phyloP scores from a whole-genome alignment of 92 coral and sea anemone genomes.

The Zoanthus sociatus region DNA sequence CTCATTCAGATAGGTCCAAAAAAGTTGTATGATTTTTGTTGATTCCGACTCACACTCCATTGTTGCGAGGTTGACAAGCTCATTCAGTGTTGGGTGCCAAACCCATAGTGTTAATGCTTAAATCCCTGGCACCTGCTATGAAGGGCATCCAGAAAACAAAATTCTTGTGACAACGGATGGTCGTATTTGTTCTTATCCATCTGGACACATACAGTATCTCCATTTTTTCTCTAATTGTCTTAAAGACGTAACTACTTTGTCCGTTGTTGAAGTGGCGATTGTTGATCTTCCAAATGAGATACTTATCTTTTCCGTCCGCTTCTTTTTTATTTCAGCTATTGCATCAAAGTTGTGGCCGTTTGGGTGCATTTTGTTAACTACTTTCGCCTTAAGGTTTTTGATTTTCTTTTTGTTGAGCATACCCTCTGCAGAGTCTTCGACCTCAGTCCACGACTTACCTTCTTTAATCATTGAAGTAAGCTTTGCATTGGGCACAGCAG shows the following conservation, averaged over 20 bases:
- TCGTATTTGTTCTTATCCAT: slow-evolving; percentile 40
- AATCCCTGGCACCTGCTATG: slow-evolving; percentile 51
- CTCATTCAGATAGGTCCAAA: slow-evolving; percentile 56
- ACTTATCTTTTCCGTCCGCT: slow-evolving; percentile 53
- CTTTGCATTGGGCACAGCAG: too few species aligned
- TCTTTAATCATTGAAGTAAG: background rate
- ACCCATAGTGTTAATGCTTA: slow-evolving; percentile 55
- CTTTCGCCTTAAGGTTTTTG: slow-evolving; percentile 45
- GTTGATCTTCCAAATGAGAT: slow-evolving; percentile 54
- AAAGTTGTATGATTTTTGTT: background rate
- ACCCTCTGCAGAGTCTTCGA: slow-evolving; percentile 48
- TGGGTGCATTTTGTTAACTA: slow-evolving; percentile 44
- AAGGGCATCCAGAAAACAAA: slow-evolving; percentile 53
- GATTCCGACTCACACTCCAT: slow-evolving; percentile 52
- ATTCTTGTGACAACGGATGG: slow-evolving; percentile 47
- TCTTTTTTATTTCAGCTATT: slow-evolving; percentile 51
- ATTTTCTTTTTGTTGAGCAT: slow-evolving; percentile 33
- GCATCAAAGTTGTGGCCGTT: slow-evolving; percentile 65
- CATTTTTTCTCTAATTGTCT: slow-evolving; percentile 30
- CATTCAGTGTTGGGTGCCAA: slow-evolving; percentile 48
- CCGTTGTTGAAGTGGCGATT: slow-evolving; percentile 57
- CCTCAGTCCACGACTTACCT: slow-evolving; percentile 52
- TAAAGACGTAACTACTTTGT: slow-evolving; percentile 53
- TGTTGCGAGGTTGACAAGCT: slow-evolving; percentile 46
- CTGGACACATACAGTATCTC: slow-evolving; percentile 19